A percentile compares a stretch with the other conserved stretches of the same genome.
Evolutionary conservation across 1,140 invertebrate species (phyloP).

Genomic region (Euschistus heros): DNA sequence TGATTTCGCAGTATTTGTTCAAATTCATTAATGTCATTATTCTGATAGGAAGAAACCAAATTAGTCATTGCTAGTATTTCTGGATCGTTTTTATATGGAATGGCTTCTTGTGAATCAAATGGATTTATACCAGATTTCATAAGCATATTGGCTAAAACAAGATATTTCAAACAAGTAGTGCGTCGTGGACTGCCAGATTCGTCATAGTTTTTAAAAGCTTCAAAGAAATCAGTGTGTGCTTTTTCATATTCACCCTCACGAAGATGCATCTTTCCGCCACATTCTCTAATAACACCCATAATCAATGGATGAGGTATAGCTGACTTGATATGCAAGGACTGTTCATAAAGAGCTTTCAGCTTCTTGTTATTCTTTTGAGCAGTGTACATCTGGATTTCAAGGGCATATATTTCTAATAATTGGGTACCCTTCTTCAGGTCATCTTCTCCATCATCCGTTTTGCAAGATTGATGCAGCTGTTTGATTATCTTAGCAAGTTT

Average conservation of each 20-base stretch:
- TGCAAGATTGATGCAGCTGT: conserved; percentile 93
- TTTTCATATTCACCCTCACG: conserved; percentile 97
- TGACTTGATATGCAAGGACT: conserved; percentile 96
- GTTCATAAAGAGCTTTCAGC: conserved; percentile 94
- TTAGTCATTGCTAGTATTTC: conserved; percentile 99
- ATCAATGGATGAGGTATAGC: conserved; percentile 99
- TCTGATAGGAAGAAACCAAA: conserved; percentile 97
- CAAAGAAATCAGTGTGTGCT: conserved; percentile 98
- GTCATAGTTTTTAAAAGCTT: conserved; percentile 99
- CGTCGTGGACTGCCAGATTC: conserved; percentile 95
- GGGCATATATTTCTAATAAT: conserved; percentile 93
- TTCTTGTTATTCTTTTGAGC: conserved; percentile 99
- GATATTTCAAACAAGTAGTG: conserved; percentile 96
- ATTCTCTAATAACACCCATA: conserved; percentile 98
- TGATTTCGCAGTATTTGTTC: conserved; percentile 93
- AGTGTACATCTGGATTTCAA: conserved; percentile 99
- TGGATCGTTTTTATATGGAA: conserved; percentile 98
- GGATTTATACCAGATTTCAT: conserved; percentile 99
- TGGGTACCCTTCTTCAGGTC: conserved; percentile 98
- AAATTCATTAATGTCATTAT: conserved; percentile 98
- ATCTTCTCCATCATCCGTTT: conserved; percentile 97
- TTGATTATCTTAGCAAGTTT: conserved; percentile 94
- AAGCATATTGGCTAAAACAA: conserved; percentile 98
- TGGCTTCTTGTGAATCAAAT: conserved; percentile 99
- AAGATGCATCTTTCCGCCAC: conserved; percentile 99